Base-by-base conservation (phyloP, 2,797 vertebrate species). In the Loriculus beryllinus region DNA sequence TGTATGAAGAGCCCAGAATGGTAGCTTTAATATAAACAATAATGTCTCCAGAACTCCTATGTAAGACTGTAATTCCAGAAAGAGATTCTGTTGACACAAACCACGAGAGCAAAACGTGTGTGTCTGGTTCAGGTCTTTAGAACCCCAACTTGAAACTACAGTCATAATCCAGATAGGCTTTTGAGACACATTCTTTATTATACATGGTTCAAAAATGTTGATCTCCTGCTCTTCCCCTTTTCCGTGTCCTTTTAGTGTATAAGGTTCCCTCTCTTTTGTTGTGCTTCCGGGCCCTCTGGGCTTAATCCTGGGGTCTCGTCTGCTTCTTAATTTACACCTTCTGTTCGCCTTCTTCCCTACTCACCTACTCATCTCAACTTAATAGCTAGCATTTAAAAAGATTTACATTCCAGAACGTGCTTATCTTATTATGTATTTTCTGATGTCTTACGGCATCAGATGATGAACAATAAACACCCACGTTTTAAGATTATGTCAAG, bases 11-110 rank as follows among this genome's bases (percentile, higher is more conserved):
- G 96, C 97, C 96, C 96, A 86, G 97, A 97, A 94, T 63, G 95
- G 96, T 98, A 98, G 98, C 98, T 98, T 98, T 98, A 98, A 97
- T 93, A 82, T 83, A 82, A 93, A 96, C 93, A 80, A 82, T 96
- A 88, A 96, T 93, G 95, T 95, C 77, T 89, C 94, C 82, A 90
- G 86, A 94, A 75, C 67, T 77, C 65, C 83, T 79, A 59, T 51
- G 86, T 78, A 91, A 97, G 97, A 96, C 97, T 97, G 94, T 97
- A 96, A 96, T 97, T 96, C 94, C 69, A 8, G 94, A 88, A 96
- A 96, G 95, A 96, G 96, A 96, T 95, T 96, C 96, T 95, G 68
- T 88, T 96, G 93, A 86, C 88, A 80, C 82, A 93, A 90, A 92
- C 87, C 3, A 1, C 59, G 92, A 96, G 85, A 95, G 89, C 90